Evolutionary conservation across 2,797 vertebrate species (phyloP), one percentile per base, ranked within the genome.

Genomic region (Loriculus beryllinus): DNA sequence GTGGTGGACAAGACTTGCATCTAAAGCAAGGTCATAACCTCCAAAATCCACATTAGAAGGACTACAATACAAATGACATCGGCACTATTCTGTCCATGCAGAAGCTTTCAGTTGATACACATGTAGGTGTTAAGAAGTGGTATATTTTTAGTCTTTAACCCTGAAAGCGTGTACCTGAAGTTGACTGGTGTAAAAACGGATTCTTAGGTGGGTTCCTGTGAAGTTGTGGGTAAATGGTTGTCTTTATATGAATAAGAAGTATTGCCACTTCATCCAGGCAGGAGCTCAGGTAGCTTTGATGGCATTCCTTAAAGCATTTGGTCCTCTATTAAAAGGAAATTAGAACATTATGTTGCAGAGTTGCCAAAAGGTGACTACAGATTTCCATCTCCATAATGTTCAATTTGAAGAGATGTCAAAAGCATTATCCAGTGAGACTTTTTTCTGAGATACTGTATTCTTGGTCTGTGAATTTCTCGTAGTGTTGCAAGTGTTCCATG

Each of bases 91-190:
- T 28, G 20, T 68, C 40, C 23, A 28, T 23, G 14, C 29, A 26
- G 31, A 37, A 29, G 33, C 1, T 64, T 94, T 64, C 3, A 1
- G 9, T 26, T 6, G 4, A 10, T 52, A 47, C 0, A 1, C 33
- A 22, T 1, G 4, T 21, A 74, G 37, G 26, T 77, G 12, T 80
- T 77, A 43, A 54, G 57, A 56, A 7, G 3, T 67, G 13, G 3
- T 45, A 9, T 63, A 72, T 59, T 75, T 56, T 81, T 29, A 56
- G 12, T 40, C 59, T 56, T 72, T 60, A 67, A 45, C 26, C 63
- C 25, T 75, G 62, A 42, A 31, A 63, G 22, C 35, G 37, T 65
- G 35, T 70, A 59, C 16, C 31, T 31, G 42, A 31, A 47, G 31
- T 8, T 81, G 49, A 28, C 33, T 72, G 39, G 2, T 52, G 13